Evolutionary conservation across 1,140 invertebrate genomes (phyloP), one percentile per base, ranked within the genome.

Genomic region (Choristoneura fumiferana): DNA sequence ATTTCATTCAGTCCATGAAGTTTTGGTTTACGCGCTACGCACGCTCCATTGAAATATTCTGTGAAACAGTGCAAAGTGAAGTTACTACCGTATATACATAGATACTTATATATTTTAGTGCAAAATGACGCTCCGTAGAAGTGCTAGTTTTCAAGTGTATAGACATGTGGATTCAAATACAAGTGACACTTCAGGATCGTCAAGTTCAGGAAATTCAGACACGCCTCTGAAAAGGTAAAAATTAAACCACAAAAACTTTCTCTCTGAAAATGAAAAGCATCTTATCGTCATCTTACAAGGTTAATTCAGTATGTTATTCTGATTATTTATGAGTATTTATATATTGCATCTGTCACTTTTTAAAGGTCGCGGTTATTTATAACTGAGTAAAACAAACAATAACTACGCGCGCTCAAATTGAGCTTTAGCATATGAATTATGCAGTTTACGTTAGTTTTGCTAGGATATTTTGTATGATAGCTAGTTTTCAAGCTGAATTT

Each of bases 211-310:
- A 39, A 71, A 57, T 22, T 75, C 63, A 15, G 76, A 84, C 22
- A 76, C 81, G 8, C 78, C 81, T n/a, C 65, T 87, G 15, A 81
- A 71, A 64, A 79, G 71, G 84, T 85, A 72, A 29, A 75, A 65
- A 29, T 35, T 1, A n/a, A 58, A 0, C 13, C n/a, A n/a, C n/a
- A n/a, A n/a, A n/a, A n/a, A n/a, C n/a, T n/a, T n/a, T n/a, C n/a
- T n/a, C n/a, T n/a, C n/a, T n/a, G n/a, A n/a, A n/a, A n/a, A n/a
- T n/a, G n/a, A n/a, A n/a, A n/a, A n/a, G n/a, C n/a, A 29, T 6
- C 22, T 29, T 29, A 29, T 29, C 22, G 22, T 29, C 22, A 2
- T 29, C 2, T 2, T 29, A 29, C 22, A 29, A 29, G 22, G 22
- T 29, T 29, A 29, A 29, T 29, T 29, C 2, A 29, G 22, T 12